These are phyloP conservation scores for Drosophila lacteicornis DNA, from an alignment of 1,140 invertebrate genomes.

Conservation along the genomic window DNA sequence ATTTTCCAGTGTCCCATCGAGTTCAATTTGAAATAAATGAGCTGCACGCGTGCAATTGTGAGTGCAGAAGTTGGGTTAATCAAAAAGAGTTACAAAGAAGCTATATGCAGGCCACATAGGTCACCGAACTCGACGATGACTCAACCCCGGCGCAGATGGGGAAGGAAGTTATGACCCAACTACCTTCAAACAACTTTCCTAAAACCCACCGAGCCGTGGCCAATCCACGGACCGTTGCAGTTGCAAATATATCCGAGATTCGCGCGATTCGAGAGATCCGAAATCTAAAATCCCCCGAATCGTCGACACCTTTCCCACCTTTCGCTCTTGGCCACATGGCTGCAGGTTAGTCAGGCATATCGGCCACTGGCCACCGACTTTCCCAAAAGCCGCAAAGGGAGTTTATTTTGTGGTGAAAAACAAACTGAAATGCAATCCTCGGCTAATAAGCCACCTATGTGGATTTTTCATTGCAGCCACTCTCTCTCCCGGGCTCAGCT, in stretches of 20 bases:
- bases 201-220: constrained; percentile 29
- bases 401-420: constrained; percentile 12
- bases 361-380: constrained; percentile 43
- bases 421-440: constrained; percentile 39
- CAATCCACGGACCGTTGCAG: constrained; percentile 40
- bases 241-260: constrained; percentile 30
- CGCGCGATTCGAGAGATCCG: constrained; percentile 22
- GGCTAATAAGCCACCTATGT: constrained; percentile 75
- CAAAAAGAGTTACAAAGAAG: neutral
- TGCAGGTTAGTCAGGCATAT: constrained; percentile 78
- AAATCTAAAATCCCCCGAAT: constrained; percentile 37
- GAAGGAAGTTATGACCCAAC: constrained; percentile 65
- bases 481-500: constrained; percentile 12
- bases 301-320: constrained; percentile 76
- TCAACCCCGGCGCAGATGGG: constrained; percentile 29
- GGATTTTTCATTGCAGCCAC: constrained; percentile 12
- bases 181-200: constrained; percentile 77
- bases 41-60: constrained; percentile 41
- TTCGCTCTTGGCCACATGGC: constrained; percentile 68
- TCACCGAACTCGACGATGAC: constrained; percentile 23
- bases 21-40: constrained; percentile 56
- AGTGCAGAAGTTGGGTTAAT: constrained; percentile 31
- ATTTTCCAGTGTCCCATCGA: constrained; percentile 27
- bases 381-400: constrained; percentile 42
- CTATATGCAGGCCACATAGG: neutral